Conservation (phyloP, 2,797 vertebrate species). For the Acrossocheilus wenchowensis region DNA sequence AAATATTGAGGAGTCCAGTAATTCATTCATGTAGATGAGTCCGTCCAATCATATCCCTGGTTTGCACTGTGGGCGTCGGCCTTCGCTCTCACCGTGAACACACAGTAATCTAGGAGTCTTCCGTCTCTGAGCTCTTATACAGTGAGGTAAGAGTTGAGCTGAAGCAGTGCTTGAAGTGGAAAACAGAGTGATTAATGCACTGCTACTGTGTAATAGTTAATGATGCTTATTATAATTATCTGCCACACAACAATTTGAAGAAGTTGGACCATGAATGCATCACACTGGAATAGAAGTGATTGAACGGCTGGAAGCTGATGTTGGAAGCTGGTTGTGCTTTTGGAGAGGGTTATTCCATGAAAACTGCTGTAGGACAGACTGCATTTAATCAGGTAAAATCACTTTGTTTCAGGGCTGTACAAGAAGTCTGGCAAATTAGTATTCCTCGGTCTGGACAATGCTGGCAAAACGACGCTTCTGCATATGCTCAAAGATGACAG, state of each 20-base stretch:
- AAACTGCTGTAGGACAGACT: neutral
- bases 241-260: neutral
- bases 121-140: no score
- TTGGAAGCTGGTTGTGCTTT: neutral
- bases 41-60: neutral
- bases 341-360: neutral
- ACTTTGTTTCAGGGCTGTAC: constrained; percentile 88
- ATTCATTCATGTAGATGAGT: neutral
- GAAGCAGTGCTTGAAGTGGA: neutral
- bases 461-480: constrained; percentile 96
- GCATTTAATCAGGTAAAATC: no score
- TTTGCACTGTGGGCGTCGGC: neutral
- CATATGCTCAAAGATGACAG: constrained; percentile 99
- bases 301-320: neutral
- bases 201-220: neutral
- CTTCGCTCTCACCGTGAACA: neutral
- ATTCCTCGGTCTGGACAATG: constrained; percentile 98
- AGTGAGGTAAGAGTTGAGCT: neutral
- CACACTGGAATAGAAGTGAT: neutral
- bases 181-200: neutral
- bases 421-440: constrained; percentile 99
- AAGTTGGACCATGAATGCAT: neutral
- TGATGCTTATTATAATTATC: neutral
- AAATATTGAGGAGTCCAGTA: neutral
- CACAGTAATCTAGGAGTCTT: neutral